These are phyloP conservation scores for Poecile montanus DNA, from an alignment of 2,797 vertebrate genomes.

Conservation along the genomic window DNA sequence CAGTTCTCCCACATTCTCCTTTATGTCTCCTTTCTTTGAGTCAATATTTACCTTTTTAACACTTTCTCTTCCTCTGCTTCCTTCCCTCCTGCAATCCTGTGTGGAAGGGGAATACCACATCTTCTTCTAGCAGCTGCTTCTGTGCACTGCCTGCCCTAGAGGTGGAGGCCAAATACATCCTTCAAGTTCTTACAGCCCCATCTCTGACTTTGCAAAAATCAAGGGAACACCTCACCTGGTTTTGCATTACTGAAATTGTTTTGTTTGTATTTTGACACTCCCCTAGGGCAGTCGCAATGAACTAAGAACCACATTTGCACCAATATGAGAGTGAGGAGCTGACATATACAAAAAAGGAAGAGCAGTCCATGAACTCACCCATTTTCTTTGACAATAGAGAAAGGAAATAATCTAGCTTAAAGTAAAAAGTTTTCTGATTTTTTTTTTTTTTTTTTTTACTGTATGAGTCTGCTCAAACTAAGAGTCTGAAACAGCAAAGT, in stretches of 20 bases:
- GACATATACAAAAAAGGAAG: background rate
- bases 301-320: background rate
- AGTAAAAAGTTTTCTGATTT: background rate
- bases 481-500: background rate
- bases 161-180: background rate
- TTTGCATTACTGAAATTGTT: background rate
- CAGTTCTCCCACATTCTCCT: conserved; percentile 53
- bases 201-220: background rate
- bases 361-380: background rate
- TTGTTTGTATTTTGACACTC: background rate
- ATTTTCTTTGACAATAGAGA: background rate
- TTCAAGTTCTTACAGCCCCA: background rate
- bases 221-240: background rate
- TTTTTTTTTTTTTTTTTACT: background rate
- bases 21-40: conserved; percentile 11
- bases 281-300: background rate
- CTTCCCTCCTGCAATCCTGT: background rate
- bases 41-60: conserved; percentile 61
- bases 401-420: background rate
- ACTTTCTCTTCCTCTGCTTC: background rate
- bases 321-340: background rate
- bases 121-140: background rate
- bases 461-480: background rate
- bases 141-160: background rate
- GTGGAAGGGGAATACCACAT: background rate